Evolutionary conservation across 2,797 vertebrate genomes (phyloP).

Genomic region (Halcyon leucocephala): DNA sequence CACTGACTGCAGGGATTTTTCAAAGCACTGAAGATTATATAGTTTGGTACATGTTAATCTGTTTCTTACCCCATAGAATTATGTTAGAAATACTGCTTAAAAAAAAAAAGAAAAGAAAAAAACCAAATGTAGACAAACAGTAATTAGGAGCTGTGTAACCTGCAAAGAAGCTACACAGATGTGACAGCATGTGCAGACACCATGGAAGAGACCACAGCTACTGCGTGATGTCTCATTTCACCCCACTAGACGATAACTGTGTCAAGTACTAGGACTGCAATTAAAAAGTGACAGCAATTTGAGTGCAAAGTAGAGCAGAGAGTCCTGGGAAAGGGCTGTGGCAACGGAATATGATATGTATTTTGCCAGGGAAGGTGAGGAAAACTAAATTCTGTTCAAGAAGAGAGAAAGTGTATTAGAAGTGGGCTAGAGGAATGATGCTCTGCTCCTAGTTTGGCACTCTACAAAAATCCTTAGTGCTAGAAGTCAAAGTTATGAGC

Average conservation of each 20-base stretch:
- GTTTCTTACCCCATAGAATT: conserved; percentile 10
- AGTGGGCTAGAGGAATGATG: neutral
- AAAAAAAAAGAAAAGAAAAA: neutral
- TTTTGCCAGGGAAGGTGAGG: neutral
- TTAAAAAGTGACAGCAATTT: neutral
- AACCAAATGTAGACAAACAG: neutral
- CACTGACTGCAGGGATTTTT: conserved; percentile 67
- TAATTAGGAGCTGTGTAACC: neutral
- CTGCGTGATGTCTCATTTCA: neutral
- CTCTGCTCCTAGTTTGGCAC: neutral
- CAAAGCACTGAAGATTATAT: conserved; percentile 31
- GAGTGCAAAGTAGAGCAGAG: neutral
- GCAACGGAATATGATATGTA: neutral
- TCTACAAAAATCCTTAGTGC: neutral
- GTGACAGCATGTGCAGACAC: neutral
- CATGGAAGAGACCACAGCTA: neutral
- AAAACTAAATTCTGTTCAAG: neutral
- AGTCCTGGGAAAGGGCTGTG: neutral
- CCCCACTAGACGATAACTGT: neutral
- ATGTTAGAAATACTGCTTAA: neutral
- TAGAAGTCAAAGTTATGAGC: neutral
- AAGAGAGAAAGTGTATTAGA: neutral
- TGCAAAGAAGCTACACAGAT: neutral
- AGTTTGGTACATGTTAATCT: conserved; percentile 53
- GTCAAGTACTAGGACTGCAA: neutral